These are phyloP conservation scores for Homarus gammarus DNA, from an alignment of 2,888 invertebrate genomes.

Conservation along the genomic window DNA sequence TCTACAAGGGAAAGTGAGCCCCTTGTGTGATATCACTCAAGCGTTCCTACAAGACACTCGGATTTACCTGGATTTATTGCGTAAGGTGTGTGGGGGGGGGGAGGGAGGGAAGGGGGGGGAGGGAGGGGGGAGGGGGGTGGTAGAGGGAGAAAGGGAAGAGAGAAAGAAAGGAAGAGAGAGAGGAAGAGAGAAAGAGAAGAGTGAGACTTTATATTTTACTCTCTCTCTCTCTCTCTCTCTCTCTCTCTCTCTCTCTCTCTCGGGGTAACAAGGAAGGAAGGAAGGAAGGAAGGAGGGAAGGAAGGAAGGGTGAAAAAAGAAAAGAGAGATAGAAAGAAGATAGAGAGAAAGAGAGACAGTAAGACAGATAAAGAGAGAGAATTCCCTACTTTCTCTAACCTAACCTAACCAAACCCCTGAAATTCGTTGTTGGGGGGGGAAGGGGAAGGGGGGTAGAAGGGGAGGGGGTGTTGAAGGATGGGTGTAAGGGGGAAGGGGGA, in stretches of 20 bases:
- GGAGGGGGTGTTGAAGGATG: no score
- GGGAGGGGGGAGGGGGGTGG: background rate
- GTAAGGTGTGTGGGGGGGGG: no score
- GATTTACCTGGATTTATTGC: no score
- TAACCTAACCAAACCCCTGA: no score
- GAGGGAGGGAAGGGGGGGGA: background rate
- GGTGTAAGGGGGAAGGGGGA: slow-evolving; percentile 19
- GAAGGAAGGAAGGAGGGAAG: background rate
- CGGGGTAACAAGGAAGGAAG: no score
- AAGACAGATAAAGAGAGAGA: slow-evolving; percentile 4
- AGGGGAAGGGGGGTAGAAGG: background rate
- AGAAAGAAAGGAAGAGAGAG: slow-evolving; percentile 15
- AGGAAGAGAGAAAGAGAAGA: background rate
- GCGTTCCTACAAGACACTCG: no score
- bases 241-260: no score
- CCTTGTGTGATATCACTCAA: no score
- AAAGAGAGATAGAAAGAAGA: background rate
- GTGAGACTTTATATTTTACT: background rate
- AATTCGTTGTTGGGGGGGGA: no score
- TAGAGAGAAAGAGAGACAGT: slow-evolving; percentile 7
- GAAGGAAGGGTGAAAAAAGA: background rate
- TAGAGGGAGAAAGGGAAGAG: background rate
- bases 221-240: no score
- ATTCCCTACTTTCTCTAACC: no score
- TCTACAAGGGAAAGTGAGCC: no score